Base-by-base conservation (phyloP, 2,113 vertebrate species). In the Fregetta grallaria region DNA sequence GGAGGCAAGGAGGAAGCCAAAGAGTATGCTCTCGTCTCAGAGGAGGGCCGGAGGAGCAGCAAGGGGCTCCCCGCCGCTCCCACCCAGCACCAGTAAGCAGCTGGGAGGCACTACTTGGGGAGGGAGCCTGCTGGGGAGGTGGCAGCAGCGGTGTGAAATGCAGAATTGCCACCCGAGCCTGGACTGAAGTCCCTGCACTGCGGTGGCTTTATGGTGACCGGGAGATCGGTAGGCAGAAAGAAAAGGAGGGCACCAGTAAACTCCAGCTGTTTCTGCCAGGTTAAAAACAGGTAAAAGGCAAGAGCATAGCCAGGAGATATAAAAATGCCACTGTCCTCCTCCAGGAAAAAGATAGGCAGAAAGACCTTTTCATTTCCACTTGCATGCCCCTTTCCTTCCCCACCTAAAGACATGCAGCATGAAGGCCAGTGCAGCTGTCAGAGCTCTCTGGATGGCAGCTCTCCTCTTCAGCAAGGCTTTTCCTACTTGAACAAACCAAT, bases 151-250 rank as follows among this genome's bases (percentile, higher is more conserved):
- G 42, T 42, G 82, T 18, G 71, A 66, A 92, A 88, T 53, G 93
- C 93, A 87, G 79, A 83, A 47, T 26, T 87, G 93, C 79, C 97
- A 80, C 95, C 96, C 26, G 23, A 95, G 76, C 88, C 73, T 76
- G 65, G 91, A 85, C 96, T 94, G 86, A 93, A 36, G 77, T 75
- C 52, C 29, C 77, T 66, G 61, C 44, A 84, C 73, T 91, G 94
- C 6, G 3, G 36, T 68, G 73, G 83, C 75, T 89, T 94, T 61
- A 55, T 2, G 6, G 91, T 66, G 81, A 81, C 30, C 3, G 9
- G 53, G 67, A 73, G 73, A 55, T 58, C 1, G 0, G n/a, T 10
- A 75, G 81, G 86, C 56, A 84, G 32, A 65, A 63, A 38, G 74
- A 92, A 89, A 89, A 92, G 53, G 6, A 58, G 47, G 66, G 55